A percentile compares a stretch with the other conserved stretches of the same genome.
Evolutionary conservation across 2,888 invertebrate genomes (phyloP).

Genomic region (Melipona bicolor): DNA sequence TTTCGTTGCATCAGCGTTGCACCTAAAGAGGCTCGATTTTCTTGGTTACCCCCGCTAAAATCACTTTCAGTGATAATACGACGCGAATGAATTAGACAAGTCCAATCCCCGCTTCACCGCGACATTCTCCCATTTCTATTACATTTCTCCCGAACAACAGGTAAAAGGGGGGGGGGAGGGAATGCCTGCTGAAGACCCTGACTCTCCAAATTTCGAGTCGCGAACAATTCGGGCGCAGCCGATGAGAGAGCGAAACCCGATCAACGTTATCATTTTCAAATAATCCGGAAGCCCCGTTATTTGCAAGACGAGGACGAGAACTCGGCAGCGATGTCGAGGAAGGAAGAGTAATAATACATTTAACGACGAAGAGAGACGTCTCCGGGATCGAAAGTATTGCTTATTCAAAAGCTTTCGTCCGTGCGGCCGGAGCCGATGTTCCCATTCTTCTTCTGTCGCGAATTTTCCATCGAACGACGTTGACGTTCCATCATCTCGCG

Average conservation of each 20-base stretch:
- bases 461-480: conserved; percentile 53
- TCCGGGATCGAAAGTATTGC: conserved; percentile 58
- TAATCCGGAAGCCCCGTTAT: background rate
- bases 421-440: conserved; percentile 41
- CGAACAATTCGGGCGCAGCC: background rate
- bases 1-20: too few species aligned
- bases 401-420: conserved; percentile 54
- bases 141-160: conserved; percentile 8
- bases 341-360: conserved; percentile 71
- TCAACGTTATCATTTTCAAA: conserved; percentile 9
- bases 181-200: background rate
- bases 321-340: too few species aligned
- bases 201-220: conserved; percentile 21
- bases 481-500: conserved; percentile 42
- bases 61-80: too few species aligned
- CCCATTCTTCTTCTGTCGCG: conserved; percentile 60
- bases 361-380: conserved; percentile 68
- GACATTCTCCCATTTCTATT: conserved; percentile 13
- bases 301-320: too few species aligned
- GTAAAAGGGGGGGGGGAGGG: too few species aligned
- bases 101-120: too few species aligned
- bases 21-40: too few species aligned
- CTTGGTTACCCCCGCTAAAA: too few species aligned
- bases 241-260: background rate
- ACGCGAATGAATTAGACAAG: conserved; percentile 10